A percentile compares a stretch with the other conserved stretches of the same genome.
phyloP scores from a whole-genome alignment of 2,888 invertebrate genomes.

The Autographa gamma region DNA sequence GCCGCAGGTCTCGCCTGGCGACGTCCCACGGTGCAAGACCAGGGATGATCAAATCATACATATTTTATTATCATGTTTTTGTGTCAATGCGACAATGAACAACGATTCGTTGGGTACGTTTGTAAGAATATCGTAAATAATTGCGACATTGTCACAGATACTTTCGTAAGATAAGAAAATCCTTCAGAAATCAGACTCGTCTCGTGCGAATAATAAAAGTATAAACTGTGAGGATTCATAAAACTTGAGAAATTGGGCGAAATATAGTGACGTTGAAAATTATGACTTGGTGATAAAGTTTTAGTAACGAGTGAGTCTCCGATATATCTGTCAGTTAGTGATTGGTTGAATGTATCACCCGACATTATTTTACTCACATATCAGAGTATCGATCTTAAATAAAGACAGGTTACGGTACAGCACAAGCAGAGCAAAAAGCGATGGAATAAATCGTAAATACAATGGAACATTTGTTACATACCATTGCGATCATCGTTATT shows the following conservation, averaged over 20 bases:
- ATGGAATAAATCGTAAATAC: conserved; percentile 53
- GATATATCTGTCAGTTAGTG: conserved; percentile 19
- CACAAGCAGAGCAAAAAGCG: conserved; percentile 49
- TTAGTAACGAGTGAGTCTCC: conserved; percentile 23
- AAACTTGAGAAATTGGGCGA: conserved; percentile 51
- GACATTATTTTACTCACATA: conserved; percentile 27
- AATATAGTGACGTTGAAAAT: conserved; percentile 53
- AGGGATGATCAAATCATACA: conserved; percentile 59
- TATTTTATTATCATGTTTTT: conserved; percentile 68
- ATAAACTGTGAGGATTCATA: conserved; percentile 40
- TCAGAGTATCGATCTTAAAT: conserved; percentile 42
- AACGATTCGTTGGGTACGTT: conserved; percentile 56
- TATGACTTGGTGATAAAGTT: conserved; percentile 51
- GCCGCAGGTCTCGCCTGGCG: conserved; percentile 17
- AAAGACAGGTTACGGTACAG: conserved; percentile 55
- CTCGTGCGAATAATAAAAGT: conserved; percentile 34
- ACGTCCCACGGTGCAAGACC: conserved; percentile 37
- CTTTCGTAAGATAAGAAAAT: conserved; percentile 37
- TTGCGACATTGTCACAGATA: conserved; percentile 40
- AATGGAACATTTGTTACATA: conserved; percentile 61
- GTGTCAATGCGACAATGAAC: conserved; percentile 61
- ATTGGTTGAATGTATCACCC: conserved; percentile 34
- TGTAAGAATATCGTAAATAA: conserved; percentile 56
- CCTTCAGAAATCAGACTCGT: conserved; percentile 31
- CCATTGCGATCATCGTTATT: conserved; percentile 40